phyloP scores from a whole-genome alignment of 2,888 invertebrate species.

The Thera britannica region DNA sequence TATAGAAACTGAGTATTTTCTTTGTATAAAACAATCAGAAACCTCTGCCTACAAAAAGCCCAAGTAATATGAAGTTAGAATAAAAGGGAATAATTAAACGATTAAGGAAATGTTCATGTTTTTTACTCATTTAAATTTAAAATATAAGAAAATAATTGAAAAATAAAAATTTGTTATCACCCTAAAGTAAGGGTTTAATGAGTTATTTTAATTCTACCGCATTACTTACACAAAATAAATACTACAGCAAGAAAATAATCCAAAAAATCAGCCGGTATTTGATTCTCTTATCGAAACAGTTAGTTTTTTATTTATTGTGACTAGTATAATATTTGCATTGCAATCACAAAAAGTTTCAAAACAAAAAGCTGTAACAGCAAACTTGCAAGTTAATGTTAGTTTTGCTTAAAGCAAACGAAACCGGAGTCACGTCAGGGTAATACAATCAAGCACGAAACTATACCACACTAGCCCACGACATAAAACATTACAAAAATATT shows the following conservation, averaged over 20 bases:
- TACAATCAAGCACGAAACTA: conserved; percentile 61
- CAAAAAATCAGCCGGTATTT: not conserved
- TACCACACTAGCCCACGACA: conserved; percentile 30
- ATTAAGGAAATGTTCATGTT: not conserved
- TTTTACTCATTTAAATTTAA: not conserved
- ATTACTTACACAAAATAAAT: conserved; percentile 5
- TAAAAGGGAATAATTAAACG: too few species aligned
- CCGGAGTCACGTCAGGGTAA: conserved; percentile 70
- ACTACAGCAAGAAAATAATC: conserved; percentile 19
- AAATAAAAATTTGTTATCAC: not conserved
- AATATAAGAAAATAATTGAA: not conserved
- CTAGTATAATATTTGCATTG: conserved; percentile 15
- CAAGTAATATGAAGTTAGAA: too few species aligned
- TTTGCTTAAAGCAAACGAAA: conserved; percentile 76
- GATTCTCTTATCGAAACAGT: conserved; percentile 13
- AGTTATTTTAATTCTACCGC: not conserved
- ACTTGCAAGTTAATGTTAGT: conserved; percentile 78
- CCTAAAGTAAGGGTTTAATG: not conserved
- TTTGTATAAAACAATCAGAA: too few species aligned
- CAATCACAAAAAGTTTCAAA: conserved; percentile 33
- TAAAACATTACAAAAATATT: conserved; percentile 7
- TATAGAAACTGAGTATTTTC: too few species aligned
- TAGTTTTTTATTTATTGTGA: conserved; percentile 10
- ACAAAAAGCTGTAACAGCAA: conserved; percentile 46
- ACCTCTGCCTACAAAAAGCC: too few species aligned